These are phyloP conservation scores for Molossus molossus DNA, from an alignment of 2,797 vertebrate species.

Conservation along the genomic window DNA sequence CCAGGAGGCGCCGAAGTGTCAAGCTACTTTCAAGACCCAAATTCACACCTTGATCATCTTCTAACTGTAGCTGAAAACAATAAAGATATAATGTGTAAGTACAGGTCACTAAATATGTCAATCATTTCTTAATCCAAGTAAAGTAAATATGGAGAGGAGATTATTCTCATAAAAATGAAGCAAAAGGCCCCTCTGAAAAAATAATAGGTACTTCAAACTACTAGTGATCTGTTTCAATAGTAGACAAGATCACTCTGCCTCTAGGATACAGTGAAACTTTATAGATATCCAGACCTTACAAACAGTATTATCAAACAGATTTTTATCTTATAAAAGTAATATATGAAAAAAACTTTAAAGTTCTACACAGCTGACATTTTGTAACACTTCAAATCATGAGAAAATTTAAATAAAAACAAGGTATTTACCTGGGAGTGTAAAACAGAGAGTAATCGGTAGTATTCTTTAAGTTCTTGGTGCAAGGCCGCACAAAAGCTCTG, in stretches of 20 bases:
- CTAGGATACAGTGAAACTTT: neutral
- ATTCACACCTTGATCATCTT: slow-evolving; percentile 96
- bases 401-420: neutral
- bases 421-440: slow-evolving; percentile 96
- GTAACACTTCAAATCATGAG: neutral
- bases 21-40: slow-evolving; percentile 94
- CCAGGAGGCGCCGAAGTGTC: slow-evolving; percentile 96
- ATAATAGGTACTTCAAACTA: neutral
- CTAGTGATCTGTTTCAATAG: neutral
- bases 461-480: slow-evolving; percentile 98
- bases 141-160: neutral
- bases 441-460: slow-evolving; percentile 97
- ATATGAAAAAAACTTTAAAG: neutral
- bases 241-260: neutral
- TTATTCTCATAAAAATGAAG: slow-evolving; percentile 15
- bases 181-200: neutral
- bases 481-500: slow-evolving; percentile 99
- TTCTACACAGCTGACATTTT: neutral
- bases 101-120: neutral
- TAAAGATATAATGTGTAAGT: neutral
- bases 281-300: neutral
- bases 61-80: slow-evolving; percentile 94
- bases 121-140: neutral
- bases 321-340: neutral
- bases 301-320: neutral